Percentiles rank a stretch among this genome's conserved stretches.
These are phyloP conservation scores for Beris chalybata DNA, from an alignment of 2,888 invertebrate species.

Conservation along the genomic window DNA sequence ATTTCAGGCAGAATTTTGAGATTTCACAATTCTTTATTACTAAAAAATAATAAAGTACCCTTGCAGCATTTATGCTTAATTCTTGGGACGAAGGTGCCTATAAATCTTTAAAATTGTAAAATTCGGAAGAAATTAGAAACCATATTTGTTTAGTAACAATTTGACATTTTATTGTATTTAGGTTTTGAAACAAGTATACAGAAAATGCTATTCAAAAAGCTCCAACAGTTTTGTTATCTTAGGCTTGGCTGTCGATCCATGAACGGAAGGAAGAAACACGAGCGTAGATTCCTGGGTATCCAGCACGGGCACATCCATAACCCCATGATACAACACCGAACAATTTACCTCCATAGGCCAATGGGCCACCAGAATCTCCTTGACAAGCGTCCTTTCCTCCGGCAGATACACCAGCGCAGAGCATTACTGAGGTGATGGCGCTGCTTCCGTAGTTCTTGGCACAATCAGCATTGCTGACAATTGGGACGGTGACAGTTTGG, in stretches of 20 bases:
- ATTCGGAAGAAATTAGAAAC: no score
- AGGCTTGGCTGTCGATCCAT: constrained; percentile 11
- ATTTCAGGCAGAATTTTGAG: no score
- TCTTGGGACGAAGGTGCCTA: no score
- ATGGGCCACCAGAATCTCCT: constrained; percentile 41
- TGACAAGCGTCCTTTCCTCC: constrained; percentile 44
- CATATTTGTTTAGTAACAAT: no score
- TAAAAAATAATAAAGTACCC: no score
- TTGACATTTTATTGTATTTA: no score
- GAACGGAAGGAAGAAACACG: neutral
- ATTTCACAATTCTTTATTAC: no score
- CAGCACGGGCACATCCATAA: constrained; percentile 47
- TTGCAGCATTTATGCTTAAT: no score
- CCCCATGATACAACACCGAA: constrained; percentile 52
- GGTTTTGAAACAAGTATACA: no score
- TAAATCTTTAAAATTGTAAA: no score
- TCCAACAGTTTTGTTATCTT: no score
- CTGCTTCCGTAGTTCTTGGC: constrained; percentile 49
- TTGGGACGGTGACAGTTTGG: constrained; percentile 57
- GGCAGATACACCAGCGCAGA: constrained; percentile 47
- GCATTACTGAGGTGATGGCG: constrained; percentile 45
- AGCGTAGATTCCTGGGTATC: constrained; percentile 48
- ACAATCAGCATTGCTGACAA: constrained; percentile 55
- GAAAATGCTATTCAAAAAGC: no score
- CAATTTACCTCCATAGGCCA: constrained; percentile 44